Evolutionary conservation across 2,888 invertebrate genomes (phyloP).

Genomic region (Ochropacha duplaris): DNA sequence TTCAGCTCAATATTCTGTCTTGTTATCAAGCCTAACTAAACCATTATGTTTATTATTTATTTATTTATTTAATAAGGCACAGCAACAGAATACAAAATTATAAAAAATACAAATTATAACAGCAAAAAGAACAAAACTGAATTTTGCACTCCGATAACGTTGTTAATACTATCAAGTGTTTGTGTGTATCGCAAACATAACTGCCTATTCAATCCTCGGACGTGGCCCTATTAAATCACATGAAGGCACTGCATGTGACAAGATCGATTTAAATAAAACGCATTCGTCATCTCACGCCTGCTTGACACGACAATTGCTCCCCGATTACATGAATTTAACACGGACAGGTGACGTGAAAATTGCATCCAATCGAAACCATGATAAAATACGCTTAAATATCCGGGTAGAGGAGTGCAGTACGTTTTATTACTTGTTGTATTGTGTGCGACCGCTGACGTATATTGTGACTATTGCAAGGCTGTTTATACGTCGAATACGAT

Average conservation of each 20-base stretch:
- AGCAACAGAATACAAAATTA: too few relatives aligned
- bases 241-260: neutral
- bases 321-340: slow-evolving; percentile 7
- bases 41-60: too few relatives aligned
- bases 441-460: neutral
- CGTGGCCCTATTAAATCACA: neutral
- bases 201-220: neutral
- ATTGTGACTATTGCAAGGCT: neutral
- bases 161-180: too few relatives aligned
- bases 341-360: slow-evolving; percentile 25
- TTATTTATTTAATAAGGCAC: too few relatives aligned
- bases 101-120: too few relatives aligned
- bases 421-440: neutral
- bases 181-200: neutral
- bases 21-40: too few relatives aligned
- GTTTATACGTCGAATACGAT: neutral
- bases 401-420: slow-evolving; percentile 4
- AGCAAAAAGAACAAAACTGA: too few relatives aligned
- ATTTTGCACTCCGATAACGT: too few relatives aligned
- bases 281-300: neutral
- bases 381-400: slow-evolving; percentile 14
- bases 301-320: neutral
- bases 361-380: slow-evolving; percentile 18
- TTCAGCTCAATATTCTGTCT: too few relatives aligned
- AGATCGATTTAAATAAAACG: neutral